Base-by-base conservation (phyloP, 2,797 vertebrate species). In the Acipenser ruthenus region DNA sequence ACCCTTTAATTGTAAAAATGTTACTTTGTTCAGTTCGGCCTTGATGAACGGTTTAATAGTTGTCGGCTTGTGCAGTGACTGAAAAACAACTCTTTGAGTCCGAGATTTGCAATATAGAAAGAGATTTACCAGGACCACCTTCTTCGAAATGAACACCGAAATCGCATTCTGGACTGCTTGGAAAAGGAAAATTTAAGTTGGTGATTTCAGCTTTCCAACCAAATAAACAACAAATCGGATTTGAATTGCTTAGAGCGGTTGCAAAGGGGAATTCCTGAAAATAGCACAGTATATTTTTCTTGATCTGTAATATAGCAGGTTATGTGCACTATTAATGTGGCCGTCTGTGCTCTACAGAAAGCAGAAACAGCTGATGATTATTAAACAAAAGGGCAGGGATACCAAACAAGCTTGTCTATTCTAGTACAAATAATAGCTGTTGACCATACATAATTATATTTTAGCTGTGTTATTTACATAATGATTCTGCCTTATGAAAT, bases 11-110 rank as follows among this genome's bases (percentile, higher is more conserved):
- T 37, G 37, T 37, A 37, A 37, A 18, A 37, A 52, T 65, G 68
- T 65, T 58, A 69, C 68, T 69, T 68, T 65, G 37, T 62, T 37
- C 10, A 50, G 59, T 61, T 69, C 23, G 49, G 60, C 58, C 49
- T 67, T 53, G 49, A 49, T 62, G 1, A 12, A 49, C 37, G 10
- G 58, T 56, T 13, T 66, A 52, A n/a, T 49, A 8, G 55, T 58
- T 58, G n/a, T n/a, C 52, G 13, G 50, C 63, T 64, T 64, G 50
- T 49, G 63, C 63, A 50, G 63, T 18, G 63, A 2, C 18, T 18
- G 18, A 64, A 64, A 64, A 15, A 64, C 15, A 49, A n/a, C 37
- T 37, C 37, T 11, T 12, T 49, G 7, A 15, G 15, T 52, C 9
- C 4, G 8, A 7, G 15, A 60, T 13, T 60, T 60, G 11, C 37